Conservation (phyloP, 92 coral and sea anemone species). For the Muricea muricata region DNA sequence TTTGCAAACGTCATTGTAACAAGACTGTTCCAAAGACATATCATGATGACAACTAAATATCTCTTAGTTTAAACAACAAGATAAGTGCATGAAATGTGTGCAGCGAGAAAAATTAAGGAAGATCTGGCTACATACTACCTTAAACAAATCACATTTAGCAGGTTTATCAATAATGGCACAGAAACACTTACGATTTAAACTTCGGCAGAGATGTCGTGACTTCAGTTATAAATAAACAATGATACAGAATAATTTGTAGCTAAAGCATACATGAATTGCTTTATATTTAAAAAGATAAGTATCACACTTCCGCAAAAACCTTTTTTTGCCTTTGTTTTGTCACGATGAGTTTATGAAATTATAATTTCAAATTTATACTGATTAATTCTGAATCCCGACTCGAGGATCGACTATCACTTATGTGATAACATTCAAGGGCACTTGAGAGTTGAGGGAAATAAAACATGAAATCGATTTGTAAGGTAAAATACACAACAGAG, state of each 20-base stretch:
- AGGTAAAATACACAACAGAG: neutral
- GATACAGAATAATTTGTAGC: neutral
- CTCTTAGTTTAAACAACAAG: no score
- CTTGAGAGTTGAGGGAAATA: neutral
- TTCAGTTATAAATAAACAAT: neutral
- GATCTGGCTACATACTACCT: no score
- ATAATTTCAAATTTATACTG: neutral
- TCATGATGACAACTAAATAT: no score
- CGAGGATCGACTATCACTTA: neutral
- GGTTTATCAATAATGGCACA: neutral
- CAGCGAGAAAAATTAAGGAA: no score
- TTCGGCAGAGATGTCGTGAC: neutral
- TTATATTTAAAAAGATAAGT: neutral
- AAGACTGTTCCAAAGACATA: no score
- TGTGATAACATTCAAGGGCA: neutral
- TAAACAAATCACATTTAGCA: no score
- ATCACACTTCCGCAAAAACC: neutral
- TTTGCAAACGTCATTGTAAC: no score
- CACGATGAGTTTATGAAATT: neutral
- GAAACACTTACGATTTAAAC: neutral
- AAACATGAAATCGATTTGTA: constrained; percentile 8
- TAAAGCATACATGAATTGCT: neutral
- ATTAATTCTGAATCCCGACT: neutral
- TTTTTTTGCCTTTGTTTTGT: neutral
- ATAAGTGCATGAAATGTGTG: no score